phyloP scores from a whole-genome alignment of 2,888 invertebrate species.

The Eremobia ochroleuca region DNA sequence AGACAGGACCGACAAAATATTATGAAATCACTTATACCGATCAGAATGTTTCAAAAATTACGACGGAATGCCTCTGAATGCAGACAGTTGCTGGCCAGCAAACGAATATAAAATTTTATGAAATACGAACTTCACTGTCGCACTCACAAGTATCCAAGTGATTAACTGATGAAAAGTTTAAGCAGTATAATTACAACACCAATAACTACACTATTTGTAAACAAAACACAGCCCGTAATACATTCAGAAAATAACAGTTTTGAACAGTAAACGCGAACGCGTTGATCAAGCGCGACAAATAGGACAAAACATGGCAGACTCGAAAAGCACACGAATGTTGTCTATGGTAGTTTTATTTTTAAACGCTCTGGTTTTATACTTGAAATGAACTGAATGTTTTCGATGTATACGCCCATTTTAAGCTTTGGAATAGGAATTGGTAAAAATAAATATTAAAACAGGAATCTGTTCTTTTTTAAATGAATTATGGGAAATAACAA shows the following conservation, averaged over 20 bases:
- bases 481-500: neutral
- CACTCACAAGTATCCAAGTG: conserved; percentile 81
- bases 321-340: conserved; percentile 87
- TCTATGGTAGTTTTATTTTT: conserved; percentile 87
- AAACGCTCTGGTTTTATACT: conserved; percentile 68
- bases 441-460: neutral
- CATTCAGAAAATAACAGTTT: conserved; percentile 88
- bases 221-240: conserved; percentile 88
- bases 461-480: neutral
- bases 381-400: conserved; percentile 22
- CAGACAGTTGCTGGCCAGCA: conserved; percentile 79
- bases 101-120: conserved; percentile 85
- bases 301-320: conserved; percentile 91
- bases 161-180: conserved; percentile 78
- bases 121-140: conserved; percentile 86
- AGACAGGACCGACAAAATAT: conserved; percentile 78
- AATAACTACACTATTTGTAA: conserved; percentile 88
- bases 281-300: conserved; percentile 91
- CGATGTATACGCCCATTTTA: neutral
- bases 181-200: conserved; percentile 79
- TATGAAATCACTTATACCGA: conserved; percentile 76
- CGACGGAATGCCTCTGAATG: conserved; percentile 80
- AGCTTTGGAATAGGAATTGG: neutral
- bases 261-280: conserved; percentile 87
- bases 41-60: conserved; percentile 76